Base-by-base conservation (phyloP, 2,888 invertebrate genomes). In the Campaea margaritaria region DNA sequence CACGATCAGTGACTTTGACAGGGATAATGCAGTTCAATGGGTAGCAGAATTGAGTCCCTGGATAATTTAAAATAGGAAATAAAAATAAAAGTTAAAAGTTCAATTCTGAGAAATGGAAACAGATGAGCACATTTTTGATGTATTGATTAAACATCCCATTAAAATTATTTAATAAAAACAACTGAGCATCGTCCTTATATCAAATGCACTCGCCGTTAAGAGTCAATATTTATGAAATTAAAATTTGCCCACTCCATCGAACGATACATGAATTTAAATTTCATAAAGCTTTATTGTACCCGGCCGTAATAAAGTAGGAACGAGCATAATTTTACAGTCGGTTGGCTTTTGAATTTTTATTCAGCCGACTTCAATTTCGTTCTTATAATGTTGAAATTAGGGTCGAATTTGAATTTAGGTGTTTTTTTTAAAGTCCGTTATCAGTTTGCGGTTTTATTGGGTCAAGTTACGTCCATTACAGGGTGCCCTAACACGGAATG, bases 401-500 rank as follows among this genome's bases (percentile, higher is more conserved):
- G 55, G 55, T 60, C 38, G 41, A 51, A 43, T 42, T 55, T 50
- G 42, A 55, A 48, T 28, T 41, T 11, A 38, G 46, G 12, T 51
- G 34, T 14, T 59, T 54, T 59, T 58, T 60, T 54, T 46, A 36
- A 51, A 59, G 59, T 44, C 44, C 1, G 54, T 51, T 60, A 60
- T 66, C 62, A 66, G 58, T 55, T 72, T 61, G 72, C 71, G 64
- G 60, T 77, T 78, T 77, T 78, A 78, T 75, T 71, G 70, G 74
- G 79, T 79, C 78, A 78, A 70, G 78, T 74, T 68, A 73, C 68
- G 69, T 74, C 81, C 81, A 82, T 86, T 83, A 85, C 75, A 75
- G 74, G 72, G 70, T 64, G 67, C 69, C 69, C 62, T 69, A 68
- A 86, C 86, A 86, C 72, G 86, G 77, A 86, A 86, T 76, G 79